Conservation (phyloP, 1,140 invertebrate species). For the Homarus americanus region DNA sequence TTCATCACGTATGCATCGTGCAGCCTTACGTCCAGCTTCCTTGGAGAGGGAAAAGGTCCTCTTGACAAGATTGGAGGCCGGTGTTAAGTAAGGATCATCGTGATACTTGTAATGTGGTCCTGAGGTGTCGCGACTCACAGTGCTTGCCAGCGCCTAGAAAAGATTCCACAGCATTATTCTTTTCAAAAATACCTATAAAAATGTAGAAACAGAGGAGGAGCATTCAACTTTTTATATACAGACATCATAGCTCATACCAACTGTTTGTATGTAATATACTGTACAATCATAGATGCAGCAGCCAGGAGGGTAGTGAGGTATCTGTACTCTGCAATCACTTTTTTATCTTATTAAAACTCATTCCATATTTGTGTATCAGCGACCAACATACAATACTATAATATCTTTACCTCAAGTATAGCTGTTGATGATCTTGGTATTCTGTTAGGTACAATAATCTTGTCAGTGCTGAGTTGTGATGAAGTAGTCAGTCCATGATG, state of each 20-base stretch:
- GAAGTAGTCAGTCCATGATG: neutral
- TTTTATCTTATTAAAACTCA: no score
- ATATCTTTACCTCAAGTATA: neutral
- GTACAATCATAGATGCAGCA: no score
- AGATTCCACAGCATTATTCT: neutral
- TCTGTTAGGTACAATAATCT: neutral
- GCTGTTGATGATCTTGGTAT: neutral
- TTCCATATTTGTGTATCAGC: no score
- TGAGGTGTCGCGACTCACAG: constrained; percentile 86
- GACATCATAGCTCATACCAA: no score
- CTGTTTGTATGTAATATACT: no score
- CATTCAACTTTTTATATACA: no score
- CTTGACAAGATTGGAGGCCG: constrained; percentile 86
- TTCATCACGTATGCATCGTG: constrained; percentile 89
- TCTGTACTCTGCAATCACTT: no score
- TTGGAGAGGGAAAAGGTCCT: constrained; percentile 87
- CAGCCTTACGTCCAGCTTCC: constrained; percentile 92
- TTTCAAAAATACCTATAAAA: no score
- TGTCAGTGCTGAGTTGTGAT: neutral
- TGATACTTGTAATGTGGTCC: constrained; percentile 92
- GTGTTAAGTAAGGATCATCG: constrained; percentile 93
- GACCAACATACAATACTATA: no score
- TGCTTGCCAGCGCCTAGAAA: constrained; percentile 85
- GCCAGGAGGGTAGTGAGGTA: no score
- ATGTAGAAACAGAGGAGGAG: no score